Conservation (phyloP, 2,888 invertebrate species). For the Cephus spinipes region DNA sequence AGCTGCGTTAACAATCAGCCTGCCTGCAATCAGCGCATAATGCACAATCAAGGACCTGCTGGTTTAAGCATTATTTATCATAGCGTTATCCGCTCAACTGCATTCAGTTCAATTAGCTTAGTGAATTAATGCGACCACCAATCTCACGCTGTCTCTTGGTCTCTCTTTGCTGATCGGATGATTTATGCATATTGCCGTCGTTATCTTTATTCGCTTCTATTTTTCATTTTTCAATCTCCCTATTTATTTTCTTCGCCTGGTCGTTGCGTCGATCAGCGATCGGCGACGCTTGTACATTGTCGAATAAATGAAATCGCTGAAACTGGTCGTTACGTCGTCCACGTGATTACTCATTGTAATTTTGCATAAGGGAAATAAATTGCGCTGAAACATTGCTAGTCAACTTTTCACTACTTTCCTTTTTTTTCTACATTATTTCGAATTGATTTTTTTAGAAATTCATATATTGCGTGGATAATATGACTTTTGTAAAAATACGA, state of each 20-base stretch:
- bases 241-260: background rate
- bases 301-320: background rate
- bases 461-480: too few relatives aligned
- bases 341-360: background rate
- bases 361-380: background rate
- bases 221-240: background rate
- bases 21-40: background rate
- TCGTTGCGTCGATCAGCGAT: background rate
- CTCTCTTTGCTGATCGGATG: constrained; percentile 4
- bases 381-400: too few relatives aligned
- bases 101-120: constrained; percentile 36
- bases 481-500: too few relatives aligned
- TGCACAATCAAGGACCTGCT: background rate
- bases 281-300: too few relatives aligned
- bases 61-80: constrained; percentile 5
- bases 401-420: too few relatives aligned
- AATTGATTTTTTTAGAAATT: background rate
- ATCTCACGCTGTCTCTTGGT: constrained; percentile 7
- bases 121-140: constrained; percentile 28
- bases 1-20: background rate
- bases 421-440: background rate
- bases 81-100: constrained; percentile 29
- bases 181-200: constrained; percentile 2
- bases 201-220: background rate
- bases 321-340: background rate